These are phyloP conservation scores for Drosophila leontia DNA, from an alignment of 1,140 invertebrate genomes.

Conservation along the genomic window DNA sequence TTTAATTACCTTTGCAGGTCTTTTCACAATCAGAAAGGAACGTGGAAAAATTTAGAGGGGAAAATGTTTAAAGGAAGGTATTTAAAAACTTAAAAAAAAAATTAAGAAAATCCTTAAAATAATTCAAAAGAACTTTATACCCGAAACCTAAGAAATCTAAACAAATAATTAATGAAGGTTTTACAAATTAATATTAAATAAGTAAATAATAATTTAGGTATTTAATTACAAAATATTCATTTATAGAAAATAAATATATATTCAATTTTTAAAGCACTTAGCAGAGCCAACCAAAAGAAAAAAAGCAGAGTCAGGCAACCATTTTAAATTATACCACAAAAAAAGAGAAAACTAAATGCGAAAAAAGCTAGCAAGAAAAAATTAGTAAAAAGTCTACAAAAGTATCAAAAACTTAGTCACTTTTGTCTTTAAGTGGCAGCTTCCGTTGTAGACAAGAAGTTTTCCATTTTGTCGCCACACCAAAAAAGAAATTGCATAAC, in stretches of 20 bases:
- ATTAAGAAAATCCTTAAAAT: neutral
- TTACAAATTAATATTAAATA: too few relatives aligned
- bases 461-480: conserved; percentile 35
- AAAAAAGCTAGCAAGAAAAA: neutral
- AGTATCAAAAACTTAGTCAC: conserved; percentile 3
- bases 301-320: neutral
- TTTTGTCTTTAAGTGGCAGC: conserved; percentile 49
- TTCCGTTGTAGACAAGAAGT: conserved; percentile 51
- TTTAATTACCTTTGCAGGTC: conserved; percentile 33
- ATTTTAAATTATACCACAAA: conserved; percentile 16
- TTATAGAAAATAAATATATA: too few relatives aligned
- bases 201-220: neutral
- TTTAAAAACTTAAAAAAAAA: neutral
- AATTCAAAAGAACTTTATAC: too few relatives aligned
- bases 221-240: neutral
- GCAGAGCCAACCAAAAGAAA: too few relatives aligned
- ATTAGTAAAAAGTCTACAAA: neutral
- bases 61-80: neutral
- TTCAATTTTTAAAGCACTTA: neutral
- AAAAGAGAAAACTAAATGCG: neutral
- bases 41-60: neutral
- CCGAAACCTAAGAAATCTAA: too few relatives aligned
- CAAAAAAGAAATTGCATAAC: conserved; percentile 52
- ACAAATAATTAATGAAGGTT: too few relatives aligned
- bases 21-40: conserved; percentile 3